Evolutionary conservation across 2,797 vertebrate genomes (phyloP).

Genomic region (Masticophis lateralis): DNA sequence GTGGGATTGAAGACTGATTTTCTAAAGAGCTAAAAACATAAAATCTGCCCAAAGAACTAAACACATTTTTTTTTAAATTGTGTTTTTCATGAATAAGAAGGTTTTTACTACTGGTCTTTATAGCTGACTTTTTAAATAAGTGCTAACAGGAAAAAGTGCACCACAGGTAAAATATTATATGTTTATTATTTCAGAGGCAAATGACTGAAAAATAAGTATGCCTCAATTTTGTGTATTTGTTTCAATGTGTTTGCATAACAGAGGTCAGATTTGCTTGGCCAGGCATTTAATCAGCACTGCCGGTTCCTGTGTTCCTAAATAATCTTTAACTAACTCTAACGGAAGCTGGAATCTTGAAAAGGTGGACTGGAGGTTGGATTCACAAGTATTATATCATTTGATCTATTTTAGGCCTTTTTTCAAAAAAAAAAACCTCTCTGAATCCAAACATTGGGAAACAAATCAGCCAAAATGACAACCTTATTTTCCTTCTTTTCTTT

Average conservation of each 20-base stretch:
- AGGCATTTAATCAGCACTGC: neutral
- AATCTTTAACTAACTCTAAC: neutral
- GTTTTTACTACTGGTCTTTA: neutral
- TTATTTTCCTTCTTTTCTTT: constrained; percentile 46
- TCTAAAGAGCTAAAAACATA: neutral
- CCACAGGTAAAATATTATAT: neutral
- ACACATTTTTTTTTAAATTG: neutral
- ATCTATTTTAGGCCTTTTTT: neutral
- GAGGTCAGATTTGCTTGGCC: accelerated
- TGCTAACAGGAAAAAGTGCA: neutral
- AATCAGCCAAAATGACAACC: constrained; percentile 41
- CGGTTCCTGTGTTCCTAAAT: accelerated
- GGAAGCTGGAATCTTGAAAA: neutral
- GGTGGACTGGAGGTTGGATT: neutral
- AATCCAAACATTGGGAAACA: constrained; percentile 35
- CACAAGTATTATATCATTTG: neutral
- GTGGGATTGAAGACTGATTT: neutral
- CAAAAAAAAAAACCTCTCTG: neutral
- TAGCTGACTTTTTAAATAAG: neutral
- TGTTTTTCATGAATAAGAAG: neutral
- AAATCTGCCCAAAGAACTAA: neutral
- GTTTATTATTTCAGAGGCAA: neutral
- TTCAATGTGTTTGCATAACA: neutral
- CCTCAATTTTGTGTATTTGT: neutral
- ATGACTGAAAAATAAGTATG: neutral